Evolutionary conservation across 2,888 invertebrate genomes (phyloP), one percentile per base, ranked within the genome.

Genomic region (Balanococcus diminutus): DNA sequence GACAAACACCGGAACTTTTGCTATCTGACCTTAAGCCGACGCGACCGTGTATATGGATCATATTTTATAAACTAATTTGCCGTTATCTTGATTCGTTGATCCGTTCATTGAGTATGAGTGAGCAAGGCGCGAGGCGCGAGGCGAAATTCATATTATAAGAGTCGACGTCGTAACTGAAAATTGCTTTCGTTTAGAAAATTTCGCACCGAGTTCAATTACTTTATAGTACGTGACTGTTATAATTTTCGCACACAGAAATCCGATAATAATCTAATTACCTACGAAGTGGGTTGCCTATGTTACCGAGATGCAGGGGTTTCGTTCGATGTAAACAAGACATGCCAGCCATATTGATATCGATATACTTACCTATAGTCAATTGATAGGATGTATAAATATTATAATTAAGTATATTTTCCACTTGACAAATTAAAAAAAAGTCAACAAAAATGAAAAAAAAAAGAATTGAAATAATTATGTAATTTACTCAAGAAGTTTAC

Each of bases 61-160:
- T 81, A 81, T 39, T 81, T 81, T 81, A 81, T 22, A 81, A 81
- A 81, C 81, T 81, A 81, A 81, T 81, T 81, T 81, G 81, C 81
- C 81, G 81, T 81, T 81, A 81, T 81, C 81, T 81, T 22, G 39
- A 39, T 81, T 81, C 42, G 39, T 81, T 81, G 81, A 81, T 81
- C 81, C 81, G 81, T 81, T 81, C 81, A 39, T 81, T 22, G 75
- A 16, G n/a, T n/a, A n/a, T 16, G 16, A 42, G 16, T 14, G 16
- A 42, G 42, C 36, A n/a, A n/a, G 4, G 36, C 3, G 42, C 51
- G 51, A 2, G n/a, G 19, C 51, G n/a, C 19, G 51, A 51, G n/a
- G 5, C 19, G 19, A 4, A 19, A 5, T 51, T n/a, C n/a, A n/a
- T n/a, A n/a, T n/a, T n/a, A n/a, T n/a, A n/a, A 19, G 19, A n/a